Conservation (phyloP, 1,140 invertebrate genomes). For the Sminthurides bifidus region DNA sequence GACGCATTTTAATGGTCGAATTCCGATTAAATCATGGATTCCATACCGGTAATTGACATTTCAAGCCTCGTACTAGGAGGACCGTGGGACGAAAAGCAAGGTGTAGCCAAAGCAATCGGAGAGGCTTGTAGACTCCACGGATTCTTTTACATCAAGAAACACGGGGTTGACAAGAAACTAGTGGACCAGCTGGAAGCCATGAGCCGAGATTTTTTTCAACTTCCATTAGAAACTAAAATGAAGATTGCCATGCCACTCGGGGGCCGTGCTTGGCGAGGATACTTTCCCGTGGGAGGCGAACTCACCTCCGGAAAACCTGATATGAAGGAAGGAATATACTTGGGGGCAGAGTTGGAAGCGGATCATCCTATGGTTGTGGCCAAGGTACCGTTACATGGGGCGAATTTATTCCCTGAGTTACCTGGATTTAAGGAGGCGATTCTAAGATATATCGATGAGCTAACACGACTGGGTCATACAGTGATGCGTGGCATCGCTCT, state of each 20-base stretch:
- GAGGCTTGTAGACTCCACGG: constrained; percentile 13
- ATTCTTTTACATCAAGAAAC: constrained; percentile 22
- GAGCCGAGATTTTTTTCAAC: constrained; percentile 13
- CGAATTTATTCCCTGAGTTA: constrained; percentile 16
- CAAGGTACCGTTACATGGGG: constrained; percentile 16
- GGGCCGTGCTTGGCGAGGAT: constrained; percentile 19
- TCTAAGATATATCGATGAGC: constrained; percentile 4
- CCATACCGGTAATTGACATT: constrained; percentile 12
- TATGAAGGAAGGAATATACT: constrained; percentile 25
- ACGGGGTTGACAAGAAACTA: constrained; percentile 10
- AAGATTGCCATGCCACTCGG: constrained; percentile 13
- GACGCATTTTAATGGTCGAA: too few relatives aligned
- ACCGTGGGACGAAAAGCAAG: background rate
- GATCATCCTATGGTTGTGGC: constrained; percentile 12
- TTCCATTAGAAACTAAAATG: constrained; percentile 3
- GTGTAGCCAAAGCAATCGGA: constrained; percentile 10
- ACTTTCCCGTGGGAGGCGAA: constrained; percentile 21
- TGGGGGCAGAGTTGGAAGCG: constrained; percentile 14
- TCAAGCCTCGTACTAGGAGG: background rate
- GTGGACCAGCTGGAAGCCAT: constrained; percentile 6
- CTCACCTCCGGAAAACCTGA: constrained; percentile 18
- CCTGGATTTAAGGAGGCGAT: constrained; percentile 6
- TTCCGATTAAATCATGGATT: too few relatives aligned
- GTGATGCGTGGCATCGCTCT: constrained; percentile 17
- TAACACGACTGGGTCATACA: constrained; percentile 11